phyloP scores from a whole-genome alignment of 2,113 vertebrate genomes.

The Ahaetulla prasina region DNA sequence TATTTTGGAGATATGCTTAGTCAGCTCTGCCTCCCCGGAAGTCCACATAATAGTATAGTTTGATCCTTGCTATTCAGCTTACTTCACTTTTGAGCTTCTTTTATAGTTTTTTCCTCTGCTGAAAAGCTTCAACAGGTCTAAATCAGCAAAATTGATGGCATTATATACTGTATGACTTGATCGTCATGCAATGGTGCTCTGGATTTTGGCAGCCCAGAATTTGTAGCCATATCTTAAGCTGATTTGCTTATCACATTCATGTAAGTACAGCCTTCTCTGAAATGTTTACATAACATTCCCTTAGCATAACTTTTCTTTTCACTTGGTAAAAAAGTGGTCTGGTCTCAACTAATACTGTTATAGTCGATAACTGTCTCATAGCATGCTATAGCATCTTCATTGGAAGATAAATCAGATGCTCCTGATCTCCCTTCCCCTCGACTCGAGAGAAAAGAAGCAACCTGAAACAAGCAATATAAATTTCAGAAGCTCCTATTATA shows the following conservation, averaged over 20 bases:
- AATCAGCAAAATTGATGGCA: not conserved
- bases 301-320: not conserved
- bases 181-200: not conserved
- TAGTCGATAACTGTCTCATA: not conserved
- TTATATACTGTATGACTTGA: not conserved
- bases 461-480: not conserved
- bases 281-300: not conserved
- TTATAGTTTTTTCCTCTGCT: not conserved
- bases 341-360: not conserved
- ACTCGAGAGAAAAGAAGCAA: not conserved
- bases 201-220: not conserved
- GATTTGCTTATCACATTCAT: not conserved
- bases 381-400: not conserved
- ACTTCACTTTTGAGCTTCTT: not conserved
- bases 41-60: not conserved
- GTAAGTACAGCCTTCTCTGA: not conserved
- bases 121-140: not conserved
- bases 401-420: not conserved
- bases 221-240: not conserved
- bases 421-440: not conserved
- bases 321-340: not conserved
- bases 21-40: not conserved
- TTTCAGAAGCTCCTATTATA: not conserved
- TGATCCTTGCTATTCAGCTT: not conserved
- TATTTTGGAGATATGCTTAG: not conserved